Base-by-base conservation (phyloP, 2,888 invertebrate species). In the Macrophya annulata region DNA sequence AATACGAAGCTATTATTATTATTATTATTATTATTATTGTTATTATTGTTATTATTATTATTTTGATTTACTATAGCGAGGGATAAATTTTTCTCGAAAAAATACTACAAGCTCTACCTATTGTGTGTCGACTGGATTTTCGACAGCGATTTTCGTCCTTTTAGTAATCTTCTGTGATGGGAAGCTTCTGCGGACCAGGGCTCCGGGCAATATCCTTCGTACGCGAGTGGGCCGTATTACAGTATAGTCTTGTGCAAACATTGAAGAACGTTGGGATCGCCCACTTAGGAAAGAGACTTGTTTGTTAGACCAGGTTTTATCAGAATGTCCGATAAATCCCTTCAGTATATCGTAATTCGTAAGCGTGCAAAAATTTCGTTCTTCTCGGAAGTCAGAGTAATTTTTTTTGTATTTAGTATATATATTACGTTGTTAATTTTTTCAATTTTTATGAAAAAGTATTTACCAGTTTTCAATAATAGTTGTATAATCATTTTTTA, bases 71-170 rank as follows among this genome's bases (percentile, higher is more conserved):
- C 2, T 62, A 9, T 4, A 68, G 15, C 12, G 8, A 37, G 10
- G 17, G 68, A 37, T 68, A 68, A 4, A 62, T 25, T 31, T 37
- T 68, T 25, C 68, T 68, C 12, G 37, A 0, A 0, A 8, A 68
- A 68, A 37, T 37, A 68, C 37, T 31, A 68, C 68, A 37, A 31
- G 25, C 21, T 43, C 25, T n/a, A 21, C 45, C 31, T 15, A 45
- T 45, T 74, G 45, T 74, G 21, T 74, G 45, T 74, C 74, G 21
- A 45, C 72, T 72, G 72, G 72, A 74, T 74, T 74, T 31, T 45
- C 45, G 45, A 74, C 74, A 25, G 15, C 43, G 74, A 43, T 74
- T 25, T 45, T n/a, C 10, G 25, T 74, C 45, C 74, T 45, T 74
- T 10, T 21, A 25, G 74, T 74, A 45, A 21, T 45, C 21, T 45